phyloP scores from a whole-genome alignment of 2,797 vertebrate genomes.

The Botia almorhae region DNA sequence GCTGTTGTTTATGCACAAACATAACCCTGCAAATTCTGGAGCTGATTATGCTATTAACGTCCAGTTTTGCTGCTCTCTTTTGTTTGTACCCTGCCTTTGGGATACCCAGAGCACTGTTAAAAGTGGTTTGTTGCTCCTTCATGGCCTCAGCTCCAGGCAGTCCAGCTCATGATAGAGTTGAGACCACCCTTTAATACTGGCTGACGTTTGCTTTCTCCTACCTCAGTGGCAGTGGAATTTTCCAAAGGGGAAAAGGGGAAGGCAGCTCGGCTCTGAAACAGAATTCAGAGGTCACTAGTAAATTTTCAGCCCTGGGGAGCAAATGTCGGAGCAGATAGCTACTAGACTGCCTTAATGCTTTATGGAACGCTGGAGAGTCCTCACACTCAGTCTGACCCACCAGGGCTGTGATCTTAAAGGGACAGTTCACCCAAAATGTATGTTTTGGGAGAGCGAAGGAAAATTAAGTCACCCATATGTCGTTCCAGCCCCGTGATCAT shows the following conservation, averaged over 20 bases:
- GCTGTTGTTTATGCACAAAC: neutral
- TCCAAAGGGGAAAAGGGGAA: slow-evolving; percentile 61
- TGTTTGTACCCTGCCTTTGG: neutral
- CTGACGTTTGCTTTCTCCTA: slow-evolving; percentile 54
- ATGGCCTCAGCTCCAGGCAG: slow-evolving; percentile 37
- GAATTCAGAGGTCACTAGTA: slow-evolving; percentile 85
- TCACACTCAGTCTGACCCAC: slow-evolving; percentile 66
- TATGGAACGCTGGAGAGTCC: slow-evolving; percentile 76
- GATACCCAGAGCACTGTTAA: neutral
- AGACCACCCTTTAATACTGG: slow-evolving; percentile 38
- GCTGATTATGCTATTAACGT: neutral
- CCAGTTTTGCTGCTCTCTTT: neutral
- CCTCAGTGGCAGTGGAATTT: slow-evolving; percentile 79
- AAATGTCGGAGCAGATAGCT: slow-evolving; percentile 73
- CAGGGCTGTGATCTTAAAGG: slow-evolving; percentile 60
- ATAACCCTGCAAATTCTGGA: neutral
- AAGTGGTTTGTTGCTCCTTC: slow-evolving; percentile 39
- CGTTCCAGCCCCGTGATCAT: neutral
- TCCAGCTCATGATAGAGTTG: slow-evolving; percentile 36
- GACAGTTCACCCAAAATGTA: neutral
- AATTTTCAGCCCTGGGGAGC: slow-evolving; percentile 79
- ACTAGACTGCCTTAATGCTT: slow-evolving; percentile 73
- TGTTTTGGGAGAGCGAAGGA: neutral
- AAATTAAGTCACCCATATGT: neutral
- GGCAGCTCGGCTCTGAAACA: slow-evolving; percentile 76